These are phyloP conservation scores for Eristalis tenax DNA, from an alignment of 2,888 invertebrate genomes.

Conservation along the genomic window DNA sequence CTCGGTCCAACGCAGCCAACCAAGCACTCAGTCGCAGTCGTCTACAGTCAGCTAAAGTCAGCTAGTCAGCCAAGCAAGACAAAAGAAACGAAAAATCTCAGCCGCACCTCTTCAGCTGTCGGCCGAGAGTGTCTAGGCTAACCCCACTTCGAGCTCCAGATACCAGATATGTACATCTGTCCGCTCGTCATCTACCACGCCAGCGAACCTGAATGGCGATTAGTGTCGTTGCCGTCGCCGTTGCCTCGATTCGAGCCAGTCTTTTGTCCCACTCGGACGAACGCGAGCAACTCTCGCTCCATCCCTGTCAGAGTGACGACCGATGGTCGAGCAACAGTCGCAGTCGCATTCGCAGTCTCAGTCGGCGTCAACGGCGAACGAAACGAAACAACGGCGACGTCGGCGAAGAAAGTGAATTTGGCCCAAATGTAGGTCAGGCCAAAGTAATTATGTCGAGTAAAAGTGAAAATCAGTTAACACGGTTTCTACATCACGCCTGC, in stretches of 20 bases:
- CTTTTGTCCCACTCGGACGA: conserved; percentile 3
- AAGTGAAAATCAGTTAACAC: conserved; percentile 72
- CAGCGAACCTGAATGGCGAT: conserved; percentile 53
- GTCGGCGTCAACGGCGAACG: not conserved
- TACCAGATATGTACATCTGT: conserved; percentile 47
- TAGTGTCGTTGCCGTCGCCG: conserved; percentile 20
- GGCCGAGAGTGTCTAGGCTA: conserved; percentile 34
- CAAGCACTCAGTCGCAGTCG: not conserved
- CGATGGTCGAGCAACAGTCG: conserved; percentile 10
- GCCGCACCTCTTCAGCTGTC: conserved; percentile 31
- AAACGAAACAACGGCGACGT: conserved; percentile 18
- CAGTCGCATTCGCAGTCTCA: not conserved
- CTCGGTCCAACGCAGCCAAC: not conserved
- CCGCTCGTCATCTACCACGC: conserved; percentile 33
- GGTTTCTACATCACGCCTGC: conserved; percentile 71
- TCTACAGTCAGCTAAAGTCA: no score
- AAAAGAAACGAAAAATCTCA: conserved; percentile 43
- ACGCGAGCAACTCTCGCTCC: not conserved
- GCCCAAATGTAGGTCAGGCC: conserved; percentile 70
- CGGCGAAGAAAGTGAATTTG: conserved; percentile 71
- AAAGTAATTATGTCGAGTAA: conserved; percentile 72
- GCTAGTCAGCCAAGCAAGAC: not conserved
- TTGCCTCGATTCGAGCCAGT: conserved; percentile 4
- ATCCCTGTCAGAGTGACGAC: conserved; percentile 34
- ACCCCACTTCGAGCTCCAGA: conserved; percentile 47